Evolutionary conservation across 2,888 invertebrate genomes (phyloP).

Genomic region (Gymnosoma rotundatum): DNA sequence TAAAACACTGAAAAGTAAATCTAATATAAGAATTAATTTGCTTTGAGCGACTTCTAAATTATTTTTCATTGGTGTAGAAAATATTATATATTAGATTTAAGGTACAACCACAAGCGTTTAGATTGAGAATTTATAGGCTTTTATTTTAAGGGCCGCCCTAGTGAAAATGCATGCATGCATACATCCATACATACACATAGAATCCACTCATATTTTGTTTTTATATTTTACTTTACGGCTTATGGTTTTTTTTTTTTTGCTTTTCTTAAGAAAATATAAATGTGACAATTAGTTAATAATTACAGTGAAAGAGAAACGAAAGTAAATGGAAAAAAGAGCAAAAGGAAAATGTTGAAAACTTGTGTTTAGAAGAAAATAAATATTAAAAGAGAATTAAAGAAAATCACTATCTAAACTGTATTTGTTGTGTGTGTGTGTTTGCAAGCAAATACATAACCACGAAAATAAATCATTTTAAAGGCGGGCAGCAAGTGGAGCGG

Average conservation of each 20-base stretch:
- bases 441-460: constrained; percentile 1
- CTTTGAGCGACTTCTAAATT: too few relatives aligned
- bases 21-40: too few relatives aligned
- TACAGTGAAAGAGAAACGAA: constrained; percentile 17
- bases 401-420: constrained; percentile 47
- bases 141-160: too few relatives aligned
- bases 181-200: not conserved
- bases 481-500: constrained; percentile 58
- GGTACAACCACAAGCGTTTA: too few relatives aligned
- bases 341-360: constrained; percentile 13
- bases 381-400: constrained; percentile 33
- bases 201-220: not conserved
- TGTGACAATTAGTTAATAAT: constrained; percentile 53
- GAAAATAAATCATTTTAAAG: constrained; percentile 34
- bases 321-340: not conserved
- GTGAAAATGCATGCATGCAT: too few relatives aligned
- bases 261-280: constrained; percentile 44
- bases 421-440: constrained; percentile 3
- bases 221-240: constrained; percentile 10
- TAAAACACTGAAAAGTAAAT: too few relatives aligned
- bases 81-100: too few relatives aligned
- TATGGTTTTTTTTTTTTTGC: not conserved
- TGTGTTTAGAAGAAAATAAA: constrained; percentile 28
- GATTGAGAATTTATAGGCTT: too few relatives aligned
- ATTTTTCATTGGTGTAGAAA: too few relatives aligned